Evolutionary conservation across 2,113 vertebrate genomes (phyloP).

Genomic region (Rana temporaria): DNA sequence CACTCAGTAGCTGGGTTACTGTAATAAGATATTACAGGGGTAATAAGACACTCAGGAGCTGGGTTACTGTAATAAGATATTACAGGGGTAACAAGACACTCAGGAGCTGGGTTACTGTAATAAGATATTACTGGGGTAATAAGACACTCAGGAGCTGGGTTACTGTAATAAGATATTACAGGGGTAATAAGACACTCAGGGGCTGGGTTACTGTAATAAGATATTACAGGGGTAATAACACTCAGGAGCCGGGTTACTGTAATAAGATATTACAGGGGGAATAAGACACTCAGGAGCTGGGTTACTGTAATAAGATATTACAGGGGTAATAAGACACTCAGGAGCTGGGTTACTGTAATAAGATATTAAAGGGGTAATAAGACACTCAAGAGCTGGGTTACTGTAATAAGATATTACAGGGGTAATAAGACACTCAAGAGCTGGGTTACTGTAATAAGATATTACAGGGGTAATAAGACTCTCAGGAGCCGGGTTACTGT

Average conservation of each 20-base stretch:
- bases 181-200: not conserved
- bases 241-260: conserved; percentile 23
- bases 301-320: not conserved
- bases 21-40: no score
- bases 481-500: no score
- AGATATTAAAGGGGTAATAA: conserved; percentile 8
- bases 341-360: not conserved
- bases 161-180: not conserved
- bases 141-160: not conserved
- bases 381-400: conserved; percentile 5
- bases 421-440: conserved; percentile 7
- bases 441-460: not conserved
- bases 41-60: not conserved
- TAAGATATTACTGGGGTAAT: not conserved
- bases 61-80: conserved; percentile 7
- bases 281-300: not conserved
- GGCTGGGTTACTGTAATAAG: conserved; percentile 1
- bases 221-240: not conserved
- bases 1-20: not conserved
- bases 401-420: not conserved
- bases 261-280: not conserved
- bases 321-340: conserved; percentile 9
- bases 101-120: not conserved
- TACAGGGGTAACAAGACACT: not conserved
- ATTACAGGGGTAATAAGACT: not conserved